phyloP scores from a whole-genome alignment of 2,113 vertebrate species.

The Fukomys damarensis region DNA sequence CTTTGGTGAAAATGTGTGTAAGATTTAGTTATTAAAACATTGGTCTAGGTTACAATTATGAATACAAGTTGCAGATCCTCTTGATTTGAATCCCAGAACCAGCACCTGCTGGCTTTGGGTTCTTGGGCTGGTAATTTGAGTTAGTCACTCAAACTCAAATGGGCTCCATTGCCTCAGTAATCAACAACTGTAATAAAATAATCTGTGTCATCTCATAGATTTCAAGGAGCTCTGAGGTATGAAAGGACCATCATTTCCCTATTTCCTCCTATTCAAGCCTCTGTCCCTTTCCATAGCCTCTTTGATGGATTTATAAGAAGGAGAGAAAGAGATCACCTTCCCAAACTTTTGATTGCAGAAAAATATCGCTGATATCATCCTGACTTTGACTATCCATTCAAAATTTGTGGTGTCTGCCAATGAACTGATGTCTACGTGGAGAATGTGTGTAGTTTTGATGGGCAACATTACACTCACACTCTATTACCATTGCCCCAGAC shows the following conservation, averaged over 20 bases:
- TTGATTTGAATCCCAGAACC: neutral
- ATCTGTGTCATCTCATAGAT: neutral
- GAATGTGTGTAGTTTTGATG: neutral
- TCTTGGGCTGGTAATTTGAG: neutral
- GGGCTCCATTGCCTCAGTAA: neutral
- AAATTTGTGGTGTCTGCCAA: neutral
- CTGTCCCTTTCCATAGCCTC: neutral
- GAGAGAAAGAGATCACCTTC: neutral
- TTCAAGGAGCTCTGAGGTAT: neutral
- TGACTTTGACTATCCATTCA: neutral
- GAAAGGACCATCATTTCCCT: neutral
- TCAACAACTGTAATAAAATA: neutral
- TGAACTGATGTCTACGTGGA: neutral
- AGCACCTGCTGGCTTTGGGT: neutral
- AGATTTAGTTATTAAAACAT: slow-evolving; percentile 8
- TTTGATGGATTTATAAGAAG: neutral
- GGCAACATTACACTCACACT: neutral
- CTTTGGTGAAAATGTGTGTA: neutral
- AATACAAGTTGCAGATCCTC: neutral
- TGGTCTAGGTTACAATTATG: neutral
- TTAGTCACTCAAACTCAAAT: neutral
- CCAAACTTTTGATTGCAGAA: neutral
- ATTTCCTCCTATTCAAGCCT: neutral
- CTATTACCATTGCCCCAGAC: neutral
- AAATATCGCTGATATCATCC: neutral